phyloP scores from a whole-genome alignment of 2,797 vertebrate species.

The Pangasius krempfi region DNA sequence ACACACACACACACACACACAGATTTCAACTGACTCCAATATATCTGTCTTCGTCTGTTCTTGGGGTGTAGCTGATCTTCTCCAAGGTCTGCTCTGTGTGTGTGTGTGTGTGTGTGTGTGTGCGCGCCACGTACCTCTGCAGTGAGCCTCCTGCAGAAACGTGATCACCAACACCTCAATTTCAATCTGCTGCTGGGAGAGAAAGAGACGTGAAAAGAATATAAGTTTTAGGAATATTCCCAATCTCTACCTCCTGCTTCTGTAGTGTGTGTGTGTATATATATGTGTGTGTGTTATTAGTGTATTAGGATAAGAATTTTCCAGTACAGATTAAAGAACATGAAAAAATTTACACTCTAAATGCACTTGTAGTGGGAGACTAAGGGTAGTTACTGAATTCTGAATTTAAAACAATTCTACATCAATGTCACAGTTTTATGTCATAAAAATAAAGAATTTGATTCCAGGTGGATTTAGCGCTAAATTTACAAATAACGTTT shows the following conservation, averaged over 20 bases:
- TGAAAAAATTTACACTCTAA: neutral
- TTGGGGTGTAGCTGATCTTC: neutral
- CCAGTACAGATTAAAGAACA: neutral
- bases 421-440: neutral
- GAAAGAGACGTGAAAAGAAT: constrained; percentile 34
- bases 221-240: neutral
- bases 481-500: neutral
- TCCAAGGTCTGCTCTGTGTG: constrained; percentile 56
- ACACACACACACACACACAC: neutral
- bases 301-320: neutral
- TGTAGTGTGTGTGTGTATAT: neutral
- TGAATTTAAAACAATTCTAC: neutral
- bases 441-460: neutral
- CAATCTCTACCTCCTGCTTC: neutral
- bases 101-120: constrained; percentile 29
- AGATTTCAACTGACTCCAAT: constrained; percentile 29
- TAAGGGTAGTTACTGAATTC: neutral
- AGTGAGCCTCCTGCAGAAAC: constrained; percentile 57
- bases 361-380: neutral
- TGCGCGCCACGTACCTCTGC: constrained; percentile 62
- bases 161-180: constrained; percentile 52
- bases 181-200: constrained; percentile 47
- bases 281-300: neutral
- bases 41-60: neutral
- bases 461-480: neutral